phyloP scores from a whole-genome alignment of 2,888 invertebrate species.

The Agrotis segetum region DNA sequence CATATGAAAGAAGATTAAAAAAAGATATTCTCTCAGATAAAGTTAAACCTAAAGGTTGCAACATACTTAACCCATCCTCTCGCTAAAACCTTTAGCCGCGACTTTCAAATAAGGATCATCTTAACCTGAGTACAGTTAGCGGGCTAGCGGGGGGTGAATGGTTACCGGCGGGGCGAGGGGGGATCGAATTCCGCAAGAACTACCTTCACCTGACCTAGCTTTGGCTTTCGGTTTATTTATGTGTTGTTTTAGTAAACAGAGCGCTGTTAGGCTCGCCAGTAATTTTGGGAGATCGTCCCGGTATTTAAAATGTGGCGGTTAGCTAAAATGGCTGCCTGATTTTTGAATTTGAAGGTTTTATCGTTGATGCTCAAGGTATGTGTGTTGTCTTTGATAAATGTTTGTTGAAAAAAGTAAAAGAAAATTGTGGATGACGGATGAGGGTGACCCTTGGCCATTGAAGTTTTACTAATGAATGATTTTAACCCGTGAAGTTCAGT shows the following conservation, averaged over 20 bases:
- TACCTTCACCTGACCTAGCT: conserved; percentile 85
- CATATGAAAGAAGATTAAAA: background rate
- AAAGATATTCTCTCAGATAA: background rate
- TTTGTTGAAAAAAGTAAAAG: background rate
- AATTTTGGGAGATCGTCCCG: conserved; percentile 41
- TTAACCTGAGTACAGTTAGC: conserved; percentile 60
- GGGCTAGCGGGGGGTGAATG: conserved; percentile 61
- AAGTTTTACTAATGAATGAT: background rate
- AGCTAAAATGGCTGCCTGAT: conserved; percentile 5
- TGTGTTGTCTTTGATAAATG: background rate
- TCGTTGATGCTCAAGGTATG: background rate
- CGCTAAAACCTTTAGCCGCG: conserved; percentile 56
- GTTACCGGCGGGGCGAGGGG: conserved; percentile 65
- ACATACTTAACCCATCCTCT: conserved; percentile 54
- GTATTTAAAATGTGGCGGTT: conserved; percentile 35
- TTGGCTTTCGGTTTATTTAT: conserved; percentile 73
- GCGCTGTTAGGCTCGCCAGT: conserved; percentile 56
- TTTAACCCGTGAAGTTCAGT: background rate
- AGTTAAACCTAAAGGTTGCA: conserved; percentile 44
- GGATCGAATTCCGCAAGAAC: conserved; percentile 80
- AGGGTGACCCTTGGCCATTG: background rate
- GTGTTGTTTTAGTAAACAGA: conserved; percentile 68
- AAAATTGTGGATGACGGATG: background rate
- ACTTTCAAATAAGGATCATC: conserved; percentile 67
- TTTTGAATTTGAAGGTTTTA: conserved; percentile 3